Percentiles rank a stretch among this genome's conserved stretches.
Evolutionary conservation across 2,797 vertebrate species (phyloP).

Genomic region (Austrolebias charrua): DNA sequence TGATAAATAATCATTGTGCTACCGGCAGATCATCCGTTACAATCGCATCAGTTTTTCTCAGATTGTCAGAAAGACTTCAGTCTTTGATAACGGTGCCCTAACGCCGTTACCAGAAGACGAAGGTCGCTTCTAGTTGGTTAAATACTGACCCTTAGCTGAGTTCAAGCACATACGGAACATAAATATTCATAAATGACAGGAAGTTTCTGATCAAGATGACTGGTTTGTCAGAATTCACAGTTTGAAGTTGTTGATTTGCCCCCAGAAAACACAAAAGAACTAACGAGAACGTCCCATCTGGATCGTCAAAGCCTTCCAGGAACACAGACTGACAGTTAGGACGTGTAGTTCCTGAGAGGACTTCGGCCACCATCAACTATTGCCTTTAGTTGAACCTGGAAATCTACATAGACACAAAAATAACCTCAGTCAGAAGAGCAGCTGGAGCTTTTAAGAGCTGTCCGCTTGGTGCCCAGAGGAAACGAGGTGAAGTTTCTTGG

Average conservation of each 20-base stretch:
- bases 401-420: conserved; percentile 5
- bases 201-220: conserved; percentile 13
- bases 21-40: conserved; percentile 18
- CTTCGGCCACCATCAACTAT: conserved; percentile 26
- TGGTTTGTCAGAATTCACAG: conserved; percentile 47
- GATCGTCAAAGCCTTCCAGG: conserved; percentile 36
- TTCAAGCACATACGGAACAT: conserved; percentile 2
- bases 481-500: conserved; percentile 1
- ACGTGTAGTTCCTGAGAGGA: conserved; percentile 18
- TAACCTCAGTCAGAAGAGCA: neutral
- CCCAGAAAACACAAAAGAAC: conserved; percentile 1
- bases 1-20: conserved; percentile 11
- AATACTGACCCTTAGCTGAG: conserved; percentile 32
- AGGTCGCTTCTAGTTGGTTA: conserved; percentile 19
- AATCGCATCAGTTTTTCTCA: conserved; percentile 45
- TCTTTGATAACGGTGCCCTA: neutral
- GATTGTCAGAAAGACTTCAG: conserved; percentile 30
- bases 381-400: conserved; percentile 6
- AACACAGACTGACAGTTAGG: conserved; percentile 10
- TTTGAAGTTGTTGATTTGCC: conserved; percentile 33
- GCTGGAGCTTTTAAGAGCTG: conserved; percentile 5
- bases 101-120: neutral
- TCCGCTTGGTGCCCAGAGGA: neutral
- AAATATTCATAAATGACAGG: neutral
- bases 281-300: conserved; percentile 10